phyloP scores from a whole-genome alignment of 2,888 invertebrate species.

The Ganaspis brasiliensis region DNA sequence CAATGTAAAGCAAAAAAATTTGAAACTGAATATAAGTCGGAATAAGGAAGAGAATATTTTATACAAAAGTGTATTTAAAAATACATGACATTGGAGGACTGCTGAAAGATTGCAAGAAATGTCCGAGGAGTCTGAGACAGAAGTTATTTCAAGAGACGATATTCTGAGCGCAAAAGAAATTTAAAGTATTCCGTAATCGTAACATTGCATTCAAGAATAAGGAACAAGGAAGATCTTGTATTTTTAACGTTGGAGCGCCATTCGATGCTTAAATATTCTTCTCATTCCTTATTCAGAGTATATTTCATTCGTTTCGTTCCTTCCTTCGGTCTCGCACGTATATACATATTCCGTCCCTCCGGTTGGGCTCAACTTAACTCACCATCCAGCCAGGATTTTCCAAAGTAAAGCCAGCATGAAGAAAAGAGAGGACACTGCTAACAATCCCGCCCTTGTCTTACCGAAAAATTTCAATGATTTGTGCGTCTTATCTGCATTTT shows the following conservation, averaged over 20 bases:
- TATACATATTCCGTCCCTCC: conserved; percentile 68
- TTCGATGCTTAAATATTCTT: conserved; percentile 73
- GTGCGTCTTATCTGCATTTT: conserved; percentile 80
- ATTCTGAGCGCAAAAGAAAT: conserved; percentile 30
- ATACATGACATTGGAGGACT: conserved; percentile 24
- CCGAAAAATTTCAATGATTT: conserved; percentile 78
- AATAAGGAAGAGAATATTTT: neutral
- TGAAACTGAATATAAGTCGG: neutral
- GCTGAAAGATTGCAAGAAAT: conserved; percentile 14
- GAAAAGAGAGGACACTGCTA: conserved; percentile 58
- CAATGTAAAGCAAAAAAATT: conserved; percentile 2
- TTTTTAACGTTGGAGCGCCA: conserved; percentile 40
- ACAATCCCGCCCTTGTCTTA: conserved; percentile 59
- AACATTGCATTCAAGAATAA: conserved; percentile 34
- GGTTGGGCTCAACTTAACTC: conserved; percentile 64
- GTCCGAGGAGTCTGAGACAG: neutral
- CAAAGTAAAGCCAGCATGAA: conserved; percentile 54
- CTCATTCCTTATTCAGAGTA: conserved; percentile 77
- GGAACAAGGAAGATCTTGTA: conserved; percentile 37
- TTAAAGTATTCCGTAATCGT: conserved; percentile 38
- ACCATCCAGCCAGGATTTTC: conserved; percentile 59
- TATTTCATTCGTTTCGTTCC: conserved; percentile 76
- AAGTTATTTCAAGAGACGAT: conserved; percentile 35
- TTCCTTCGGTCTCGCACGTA: conserved; percentile 60
- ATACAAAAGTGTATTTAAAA: conserved; percentile 27